phyloP scores from a whole-genome alignment of 2,113 vertebrate species.

The Tympanuchus pallidicinctus region DNA sequence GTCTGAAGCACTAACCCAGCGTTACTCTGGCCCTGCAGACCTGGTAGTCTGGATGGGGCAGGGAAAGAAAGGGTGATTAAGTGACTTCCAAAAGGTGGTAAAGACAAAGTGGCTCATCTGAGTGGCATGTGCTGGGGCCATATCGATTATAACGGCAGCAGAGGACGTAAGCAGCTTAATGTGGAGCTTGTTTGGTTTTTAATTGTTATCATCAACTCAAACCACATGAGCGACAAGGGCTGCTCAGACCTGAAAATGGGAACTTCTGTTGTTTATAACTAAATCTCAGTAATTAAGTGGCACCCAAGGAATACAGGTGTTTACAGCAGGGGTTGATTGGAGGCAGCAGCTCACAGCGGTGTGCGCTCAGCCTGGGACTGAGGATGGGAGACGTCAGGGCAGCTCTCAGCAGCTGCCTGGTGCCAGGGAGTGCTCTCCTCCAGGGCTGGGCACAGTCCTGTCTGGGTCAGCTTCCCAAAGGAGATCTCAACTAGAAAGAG shows the following conservation, averaged over 20 bases:
- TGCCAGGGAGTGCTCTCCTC: fast-evolving
- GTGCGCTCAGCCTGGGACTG: neutral
- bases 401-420: fast-evolving
- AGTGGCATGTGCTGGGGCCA: neutral
- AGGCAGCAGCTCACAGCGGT: neutral
- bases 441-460: neutral
- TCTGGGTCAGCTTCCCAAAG: neutral
- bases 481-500: neutral
- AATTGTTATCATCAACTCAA: constrained; percentile 26
- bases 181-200: neutral
- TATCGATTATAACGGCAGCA: neutral
- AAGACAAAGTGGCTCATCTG: neutral
- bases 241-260: neutral
- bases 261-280: neutral
- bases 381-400: neutral
- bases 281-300: neutral
- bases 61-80: constrained; percentile 7
- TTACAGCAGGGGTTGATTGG: neutral
- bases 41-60: neutral
- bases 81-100: constrained; percentile 16
- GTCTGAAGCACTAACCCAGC: neutral
- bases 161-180: neutral
- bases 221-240: neutral
- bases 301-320: neutral
- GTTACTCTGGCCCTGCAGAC: neutral